A percentile compares a stretch with the other conserved stretches of the same genome.
phyloP scores from a whole-genome alignment of 2,113 vertebrate species.

The Erythrocercus mccallii region DNA sequence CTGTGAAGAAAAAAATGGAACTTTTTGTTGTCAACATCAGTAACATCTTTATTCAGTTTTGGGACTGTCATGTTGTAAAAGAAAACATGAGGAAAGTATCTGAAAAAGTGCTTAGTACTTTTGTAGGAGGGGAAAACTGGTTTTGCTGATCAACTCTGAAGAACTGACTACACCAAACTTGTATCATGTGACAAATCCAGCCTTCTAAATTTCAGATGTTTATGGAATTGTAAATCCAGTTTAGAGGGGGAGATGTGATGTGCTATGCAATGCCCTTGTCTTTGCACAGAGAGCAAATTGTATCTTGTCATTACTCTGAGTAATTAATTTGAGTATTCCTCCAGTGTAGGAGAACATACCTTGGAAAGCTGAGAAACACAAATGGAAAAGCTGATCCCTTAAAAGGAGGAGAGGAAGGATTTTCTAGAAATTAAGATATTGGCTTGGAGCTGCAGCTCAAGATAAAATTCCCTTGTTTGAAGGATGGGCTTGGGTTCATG shows the following conservation, averaged over 20 bases:
- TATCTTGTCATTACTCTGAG: background rate
- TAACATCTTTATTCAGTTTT: background rate
- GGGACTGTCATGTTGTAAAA: background rate
- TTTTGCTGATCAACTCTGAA: background rate
- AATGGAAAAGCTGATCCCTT: background rate
- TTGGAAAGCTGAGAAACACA: background rate
- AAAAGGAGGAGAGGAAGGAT: background rate
- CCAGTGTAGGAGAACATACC: background rate
- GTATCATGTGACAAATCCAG: background rate
- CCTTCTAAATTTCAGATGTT: background rate
- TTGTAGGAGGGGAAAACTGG: background rate
- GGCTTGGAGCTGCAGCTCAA: background rate
- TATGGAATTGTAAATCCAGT: background rate
- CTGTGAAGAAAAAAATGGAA: background rate
- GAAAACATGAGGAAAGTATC: background rate
- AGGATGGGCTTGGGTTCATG: background rate
- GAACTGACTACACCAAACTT: background rate
- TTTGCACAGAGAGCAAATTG: background rate
- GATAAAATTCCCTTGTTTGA: background rate
- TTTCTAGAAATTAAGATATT: background rate
- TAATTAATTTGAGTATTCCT: background rate
- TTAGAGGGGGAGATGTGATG: background rate
- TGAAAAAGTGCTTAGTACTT: background rate
- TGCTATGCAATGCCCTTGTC: rapidly evolving
- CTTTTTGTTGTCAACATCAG: background rate